phyloP scores from a whole-genome alignment of 2,797 vertebrate genomes.

The Chelon auratus region DNA sequence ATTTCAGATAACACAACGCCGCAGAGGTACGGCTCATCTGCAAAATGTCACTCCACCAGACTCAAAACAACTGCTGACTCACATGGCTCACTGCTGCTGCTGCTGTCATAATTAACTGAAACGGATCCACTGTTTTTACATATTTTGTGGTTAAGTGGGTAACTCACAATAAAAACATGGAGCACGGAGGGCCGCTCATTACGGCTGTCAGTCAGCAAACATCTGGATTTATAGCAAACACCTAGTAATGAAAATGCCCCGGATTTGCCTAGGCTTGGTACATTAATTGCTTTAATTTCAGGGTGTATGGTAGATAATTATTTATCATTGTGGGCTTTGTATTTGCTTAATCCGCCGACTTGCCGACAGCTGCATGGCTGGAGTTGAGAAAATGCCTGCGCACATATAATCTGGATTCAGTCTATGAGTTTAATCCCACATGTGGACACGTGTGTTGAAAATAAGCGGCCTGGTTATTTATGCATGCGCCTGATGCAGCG shows the following conservation, averaged over 20 bases:
- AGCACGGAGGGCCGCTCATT: conserved; percentile 6
- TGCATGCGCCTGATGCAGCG: not conserved
- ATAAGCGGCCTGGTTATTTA: not conserved
- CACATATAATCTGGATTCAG: not conserved
- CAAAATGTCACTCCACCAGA: not conserved
- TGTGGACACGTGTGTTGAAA: conserved; percentile 7
- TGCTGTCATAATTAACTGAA: not conserved
- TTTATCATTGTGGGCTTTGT: not conserved
- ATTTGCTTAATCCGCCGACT: not conserved
- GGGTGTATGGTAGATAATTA: not conserved
- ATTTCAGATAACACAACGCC: not conserved
- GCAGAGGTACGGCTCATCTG: not conserved
- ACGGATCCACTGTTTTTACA: conserved; percentile 10
- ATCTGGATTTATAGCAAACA: not conserved
- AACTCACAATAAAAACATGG: conserved; percentile 7
- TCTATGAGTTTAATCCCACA: conserved; percentile 5
- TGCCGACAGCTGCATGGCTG: not conserved
- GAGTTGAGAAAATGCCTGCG: not conserved
- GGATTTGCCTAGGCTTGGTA: not conserved
- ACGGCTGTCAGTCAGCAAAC: conserved; percentile 14
- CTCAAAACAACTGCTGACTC: not conserved
- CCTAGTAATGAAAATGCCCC: not conserved
- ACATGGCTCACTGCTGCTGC: not conserved
- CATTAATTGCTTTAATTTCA: conserved; percentile 1
- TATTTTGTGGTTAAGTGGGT: conserved; percentile 13